Evolutionary conservation across 2,888 invertebrate species (phyloP).

Genomic region (Gymnosoma rotundatum): DNA sequence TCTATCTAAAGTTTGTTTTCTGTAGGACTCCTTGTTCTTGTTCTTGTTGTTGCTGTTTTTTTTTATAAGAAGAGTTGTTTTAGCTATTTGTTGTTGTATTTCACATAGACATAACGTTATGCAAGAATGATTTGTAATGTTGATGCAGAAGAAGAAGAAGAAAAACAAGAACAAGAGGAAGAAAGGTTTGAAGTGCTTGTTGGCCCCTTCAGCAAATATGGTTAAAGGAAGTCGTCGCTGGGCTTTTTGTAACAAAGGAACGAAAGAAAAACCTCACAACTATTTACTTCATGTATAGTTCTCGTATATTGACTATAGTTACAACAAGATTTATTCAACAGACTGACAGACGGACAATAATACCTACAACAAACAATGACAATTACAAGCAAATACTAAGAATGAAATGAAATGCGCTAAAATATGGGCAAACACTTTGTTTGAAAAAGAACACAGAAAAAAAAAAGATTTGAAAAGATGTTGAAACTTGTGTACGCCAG

Average conservation of each 20-base stretch:
- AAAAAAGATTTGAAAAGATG: slow-evolving; percentile 35
- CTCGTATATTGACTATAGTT: slow-evolving; percentile 49
- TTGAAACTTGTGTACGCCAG: slow-evolving; percentile 41
- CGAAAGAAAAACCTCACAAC: slow-evolving; percentile 47
- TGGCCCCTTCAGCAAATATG: slow-evolving; percentile 65
- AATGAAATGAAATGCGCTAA: slow-evolving; percentile 76
- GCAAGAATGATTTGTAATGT: slow-evolving; percentile 55
- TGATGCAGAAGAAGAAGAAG: slow-evolving; percentile 2
- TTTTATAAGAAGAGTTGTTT: neutral
- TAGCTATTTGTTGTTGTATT: slow-evolving; percentile 30
- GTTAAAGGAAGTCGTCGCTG: slow-evolving; percentile 68
- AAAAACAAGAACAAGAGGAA: neutral
- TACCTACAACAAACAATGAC: slow-evolving; percentile 61
- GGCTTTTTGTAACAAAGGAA: slow-evolving; percentile 58
- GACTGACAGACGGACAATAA: slow-evolving; percentile 40
- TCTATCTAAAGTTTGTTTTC: slow-evolving; percentile 22
- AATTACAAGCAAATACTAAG: slow-evolving; percentile 63
- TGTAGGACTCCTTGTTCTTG: slow-evolving; percentile 7
- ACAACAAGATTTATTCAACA: slow-evolving; percentile 43
- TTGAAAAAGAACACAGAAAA: slow-evolving; percentile 29
- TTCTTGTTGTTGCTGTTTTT: neutral
- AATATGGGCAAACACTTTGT: slow-evolving; percentile 78
- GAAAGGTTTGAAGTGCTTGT: slow-evolving; percentile 61
- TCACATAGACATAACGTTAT: slow-evolving; percentile 46
- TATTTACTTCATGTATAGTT: slow-evolving; percentile 48